Evolutionary conservation across 2,113 vertebrate species (phyloP).

Genomic region (Morone saxatilis): DNA sequence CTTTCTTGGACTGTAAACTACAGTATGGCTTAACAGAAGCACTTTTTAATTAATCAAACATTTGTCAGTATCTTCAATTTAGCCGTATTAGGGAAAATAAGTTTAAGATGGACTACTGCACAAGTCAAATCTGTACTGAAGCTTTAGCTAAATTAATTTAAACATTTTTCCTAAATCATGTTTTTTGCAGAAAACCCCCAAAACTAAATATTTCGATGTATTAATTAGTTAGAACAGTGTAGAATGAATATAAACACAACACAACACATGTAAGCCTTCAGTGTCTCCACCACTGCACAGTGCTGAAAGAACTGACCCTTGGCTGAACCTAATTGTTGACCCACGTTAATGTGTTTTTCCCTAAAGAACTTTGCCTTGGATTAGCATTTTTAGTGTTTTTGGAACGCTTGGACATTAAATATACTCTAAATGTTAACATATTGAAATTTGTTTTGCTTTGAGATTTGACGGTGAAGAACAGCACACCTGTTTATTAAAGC

Average conservation of each 20-base stretch:
- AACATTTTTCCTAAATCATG: background rate
- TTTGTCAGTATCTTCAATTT: background rate
- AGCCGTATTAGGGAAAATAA: background rate
- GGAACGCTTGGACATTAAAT: background rate
- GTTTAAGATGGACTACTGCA: background rate
- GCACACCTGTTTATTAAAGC: background rate
- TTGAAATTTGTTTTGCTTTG: background rate
- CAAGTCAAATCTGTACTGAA: background rate
- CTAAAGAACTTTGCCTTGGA: background rate
- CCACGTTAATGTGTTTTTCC: constrained; percentile 7
- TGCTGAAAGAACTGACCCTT: constrained; percentile 29
- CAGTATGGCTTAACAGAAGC: background rate
- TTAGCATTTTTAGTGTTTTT: background rate
- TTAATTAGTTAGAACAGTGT: background rate
- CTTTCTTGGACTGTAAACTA: background rate
- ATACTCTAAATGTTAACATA: background rate
- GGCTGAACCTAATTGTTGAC: constrained; percentile 31
- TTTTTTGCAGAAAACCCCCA: background rate
- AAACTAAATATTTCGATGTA: background rate
- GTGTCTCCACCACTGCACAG: background rate
- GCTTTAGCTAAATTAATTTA: background rate
- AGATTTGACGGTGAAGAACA: background rate
- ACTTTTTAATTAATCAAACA: background rate
- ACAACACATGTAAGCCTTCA: background rate
- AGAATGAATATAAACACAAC: background rate